Evolutionary conservation across 2,888 invertebrate species (phyloP).

Genomic region (Drosophila falleni): DNA sequence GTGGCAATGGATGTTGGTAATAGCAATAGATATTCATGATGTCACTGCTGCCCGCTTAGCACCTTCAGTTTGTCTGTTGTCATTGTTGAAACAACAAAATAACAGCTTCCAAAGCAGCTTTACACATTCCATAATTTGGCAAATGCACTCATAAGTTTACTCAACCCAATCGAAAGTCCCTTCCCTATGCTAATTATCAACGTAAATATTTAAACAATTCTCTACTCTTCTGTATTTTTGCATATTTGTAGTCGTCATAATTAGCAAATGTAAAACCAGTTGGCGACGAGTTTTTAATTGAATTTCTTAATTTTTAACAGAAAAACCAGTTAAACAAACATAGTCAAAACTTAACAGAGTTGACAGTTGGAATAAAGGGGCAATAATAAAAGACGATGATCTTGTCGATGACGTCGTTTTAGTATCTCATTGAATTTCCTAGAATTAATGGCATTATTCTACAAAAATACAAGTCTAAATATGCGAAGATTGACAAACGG

Average conservation of each 20-base stretch:
- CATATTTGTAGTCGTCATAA: conserved; percentile 15
- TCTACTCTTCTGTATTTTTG: conserved; percentile 25
- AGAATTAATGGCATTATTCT: conserved; percentile 18
- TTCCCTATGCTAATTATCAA: conserved; percentile 58
- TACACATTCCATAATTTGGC: conserved; percentile 26
- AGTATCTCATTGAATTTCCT: conserved; percentile 52
- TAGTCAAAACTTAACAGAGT: conserved; percentile 30
- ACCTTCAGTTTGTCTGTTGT: conserved; percentile 4
- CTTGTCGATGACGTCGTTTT: conserved; percentile 70
- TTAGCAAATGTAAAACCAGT: conserved; percentile 18
- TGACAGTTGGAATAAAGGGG: conserved; percentile 69
- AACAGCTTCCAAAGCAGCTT: conserved; percentile 12
- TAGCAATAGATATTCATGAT: conserved; percentile 55
- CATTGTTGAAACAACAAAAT: neutral
- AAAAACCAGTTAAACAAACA: conserved; percentile 51
- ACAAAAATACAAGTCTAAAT: conserved; percentile 29
- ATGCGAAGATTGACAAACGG: conserved; percentile 40
- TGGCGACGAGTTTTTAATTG: conserved; percentile 63
- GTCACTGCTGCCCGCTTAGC: conserved; percentile 54
- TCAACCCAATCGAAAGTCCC: conserved; percentile 42
- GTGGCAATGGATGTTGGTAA: conserved; percentile 67
- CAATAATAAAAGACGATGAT: conserved; percentile 55
- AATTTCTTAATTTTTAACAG: conserved; percentile 39
- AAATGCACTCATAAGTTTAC: conserved; percentile 41
- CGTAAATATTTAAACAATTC: conserved; percentile 62